Base-by-base conservation (phyloP, 2,113 vertebrate genomes). In the Vulpes ferrilata region DNA sequence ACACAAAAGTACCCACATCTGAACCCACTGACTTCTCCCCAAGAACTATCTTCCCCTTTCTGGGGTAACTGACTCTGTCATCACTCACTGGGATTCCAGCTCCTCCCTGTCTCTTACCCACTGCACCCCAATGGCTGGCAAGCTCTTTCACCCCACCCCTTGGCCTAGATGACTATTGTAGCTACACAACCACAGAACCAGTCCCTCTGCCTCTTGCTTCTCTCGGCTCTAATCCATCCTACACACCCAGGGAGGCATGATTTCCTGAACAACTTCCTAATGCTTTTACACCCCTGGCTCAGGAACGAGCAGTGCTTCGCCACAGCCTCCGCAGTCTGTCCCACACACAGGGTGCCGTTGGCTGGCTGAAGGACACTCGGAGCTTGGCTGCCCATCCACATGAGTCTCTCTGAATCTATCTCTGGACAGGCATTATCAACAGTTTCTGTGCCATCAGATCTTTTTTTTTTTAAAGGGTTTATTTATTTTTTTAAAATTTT, bases 231-330 rank as follows among this genome's bases (percentile, higher is more conserved):
- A 82, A 85, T 55, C 85, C 48, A 30, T 32, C 48, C 85, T 35
- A 51, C 32, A 57, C 90, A 84, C 83, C 90, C 35, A 71, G 83
- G 79, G 17, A 1, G 38, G 93, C 9, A 19, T 0, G 1, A 38
- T 30, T 79, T 96, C 92, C 92, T 73, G 27, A 93, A 95, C 79
- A 59, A 74, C 93, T 91, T 97, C 97, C 74, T 32, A 32, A 57
- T 9, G 10, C 2, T 27, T 59, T 23, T 93, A 85, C 51, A n/a
- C 73, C 69, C 48, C 62, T 93, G 43, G 43, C 48, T 27, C 13
- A 67, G 88, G 71, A 74, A 51, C 2, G 5, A 51, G 60, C 11
- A 5, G 11, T 11, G 76, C 32, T 53, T 78, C 53, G 32, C n/a
- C 23, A 32, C 11, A 15, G 30, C 60, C 65, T 81, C 55, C n/a